Conservation (phyloP, 2,797 vertebrate genomes). For the Remorina albescens region DNA sequence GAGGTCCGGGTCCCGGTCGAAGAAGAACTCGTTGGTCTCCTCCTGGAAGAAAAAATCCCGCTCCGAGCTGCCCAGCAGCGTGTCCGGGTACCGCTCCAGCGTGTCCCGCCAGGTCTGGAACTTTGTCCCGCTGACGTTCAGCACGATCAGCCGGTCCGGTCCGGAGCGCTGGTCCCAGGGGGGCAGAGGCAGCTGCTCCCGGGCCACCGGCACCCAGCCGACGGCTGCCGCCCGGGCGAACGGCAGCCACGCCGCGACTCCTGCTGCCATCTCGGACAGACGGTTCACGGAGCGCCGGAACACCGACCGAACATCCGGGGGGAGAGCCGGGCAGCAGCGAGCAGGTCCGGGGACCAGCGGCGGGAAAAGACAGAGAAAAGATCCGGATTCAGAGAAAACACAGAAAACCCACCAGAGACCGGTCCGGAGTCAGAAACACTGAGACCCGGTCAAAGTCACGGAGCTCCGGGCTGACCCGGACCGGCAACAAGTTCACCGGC, state of each 20-base stretch:
- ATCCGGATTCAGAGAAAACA: no score
- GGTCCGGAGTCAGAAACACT: no score
- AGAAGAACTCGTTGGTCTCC: constrained; percentile 94
- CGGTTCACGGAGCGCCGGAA: constrained; percentile 51
- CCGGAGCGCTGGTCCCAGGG: constrained; percentile 85
- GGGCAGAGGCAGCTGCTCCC: constrained; percentile 91
- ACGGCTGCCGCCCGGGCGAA: constrained; percentile 96
- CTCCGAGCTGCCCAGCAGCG: constrained; percentile 94
- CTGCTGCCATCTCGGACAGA: constrained; percentile 88
- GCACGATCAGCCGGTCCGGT: constrained; percentile 89
- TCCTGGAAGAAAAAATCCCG: constrained; percentile 96
- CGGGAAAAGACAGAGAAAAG: no score
- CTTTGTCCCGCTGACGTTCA: constrained; percentile 94
- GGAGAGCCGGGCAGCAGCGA: no score
- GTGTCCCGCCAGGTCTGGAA: constrained; percentile 98
- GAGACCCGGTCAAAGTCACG: no score
- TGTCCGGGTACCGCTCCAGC: constrained; percentile 95
- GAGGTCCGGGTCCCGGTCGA: constrained; percentile 97
- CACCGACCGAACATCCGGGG: constrained; percentile 56
- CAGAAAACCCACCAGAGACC: no score
- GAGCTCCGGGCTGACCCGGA: no score
- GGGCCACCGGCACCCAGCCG: constrained; percentile 97
- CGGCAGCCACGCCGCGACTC: constrained; percentile 95
- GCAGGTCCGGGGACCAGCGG: no score
- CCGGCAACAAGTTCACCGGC: no score